Percentiles rank a stretch among this genome's conserved stretches.
These are phyloP conservation scores for Coecobrya sp. DNA, from an alignment of 2,888 invertebrate species.

Conservation along the genomic window DNA sequence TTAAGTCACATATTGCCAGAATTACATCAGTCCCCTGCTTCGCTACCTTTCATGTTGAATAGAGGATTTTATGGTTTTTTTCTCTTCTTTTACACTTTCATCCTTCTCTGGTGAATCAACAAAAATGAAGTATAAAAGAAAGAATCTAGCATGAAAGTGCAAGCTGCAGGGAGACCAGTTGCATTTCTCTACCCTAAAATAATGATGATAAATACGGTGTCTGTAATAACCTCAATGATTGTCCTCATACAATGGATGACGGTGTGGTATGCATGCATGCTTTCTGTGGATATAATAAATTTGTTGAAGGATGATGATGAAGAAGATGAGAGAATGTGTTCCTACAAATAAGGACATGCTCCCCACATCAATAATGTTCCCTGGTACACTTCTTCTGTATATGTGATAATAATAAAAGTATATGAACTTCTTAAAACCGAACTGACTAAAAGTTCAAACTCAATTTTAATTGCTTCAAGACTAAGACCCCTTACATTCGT, in stretches of 20 bases:
- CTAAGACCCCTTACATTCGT: neutral
- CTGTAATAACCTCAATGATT: slow-evolving; percentile 65
- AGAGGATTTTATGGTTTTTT: slow-evolving; percentile 76
- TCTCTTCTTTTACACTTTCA: slow-evolving; percentile 65
- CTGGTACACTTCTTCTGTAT: neutral
- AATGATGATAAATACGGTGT: slow-evolving; percentile 72
- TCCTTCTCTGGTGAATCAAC: slow-evolving; percentile 55
- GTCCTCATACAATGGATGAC: slow-evolving; percentile 48
- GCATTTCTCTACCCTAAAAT: slow-evolving; percentile 74
- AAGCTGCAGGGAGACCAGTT: slow-evolving; percentile 79
- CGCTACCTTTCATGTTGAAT: slow-evolving; percentile 69
- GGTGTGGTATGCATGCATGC: slow-evolving; percentile 39
- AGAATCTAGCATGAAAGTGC: slow-evolving; percentile 81
- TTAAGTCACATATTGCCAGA: slow-evolving; percentile 68
- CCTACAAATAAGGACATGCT: slow-evolving; percentile 54
- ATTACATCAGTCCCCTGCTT: slow-evolving; percentile 75
- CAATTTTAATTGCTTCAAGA: slow-evolving; percentile 43
- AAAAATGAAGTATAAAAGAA: slow-evolving; percentile 68
- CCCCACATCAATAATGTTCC: slow-evolving; percentile 26
- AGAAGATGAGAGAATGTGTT: slow-evolving; percentile 44
- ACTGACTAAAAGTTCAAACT: neutral
- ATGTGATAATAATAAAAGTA: neutral
- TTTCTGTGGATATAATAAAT: slow-evolving; percentile 26
- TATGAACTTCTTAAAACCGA: neutral
- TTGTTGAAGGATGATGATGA: slow-evolving; percentile 44